These are phyloP conservation scores for Troides helena DNA, from an alignment of 2,888 invertebrate genomes.

Conservation along the genomic window DNA sequence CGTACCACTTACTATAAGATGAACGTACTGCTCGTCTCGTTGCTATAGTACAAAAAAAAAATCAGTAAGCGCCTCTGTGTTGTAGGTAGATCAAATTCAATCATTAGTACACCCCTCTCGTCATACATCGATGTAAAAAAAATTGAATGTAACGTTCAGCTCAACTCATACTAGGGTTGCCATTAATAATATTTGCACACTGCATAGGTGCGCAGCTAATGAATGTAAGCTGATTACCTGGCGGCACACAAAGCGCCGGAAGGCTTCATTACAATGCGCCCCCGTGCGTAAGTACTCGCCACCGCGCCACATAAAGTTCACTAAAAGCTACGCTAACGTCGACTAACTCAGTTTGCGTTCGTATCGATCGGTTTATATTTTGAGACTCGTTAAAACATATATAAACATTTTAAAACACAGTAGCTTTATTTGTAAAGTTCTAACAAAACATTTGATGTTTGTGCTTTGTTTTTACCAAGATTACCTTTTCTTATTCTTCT, in stretches of 20 bases:
- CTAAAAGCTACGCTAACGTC: constrained; percentile 33
- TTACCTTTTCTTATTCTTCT: too few species aligned
- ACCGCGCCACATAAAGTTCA: constrained; percentile 18
- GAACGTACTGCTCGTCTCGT: too few species aligned
- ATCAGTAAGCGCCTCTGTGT: too few species aligned
- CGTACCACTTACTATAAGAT: too few species aligned
- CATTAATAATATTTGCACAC: neutral
- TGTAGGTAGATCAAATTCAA: neutral
- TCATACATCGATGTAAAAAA: neutral
- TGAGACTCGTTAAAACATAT: neutral
- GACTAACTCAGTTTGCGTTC: constrained; percentile 33
- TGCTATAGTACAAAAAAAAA: too few species aligned
- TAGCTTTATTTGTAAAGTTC: too few species aligned
- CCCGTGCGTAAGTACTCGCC: neutral
- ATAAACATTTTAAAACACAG: too few species aligned
- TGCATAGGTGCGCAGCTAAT: constrained; percentile 9
- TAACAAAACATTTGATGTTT: too few species aligned
- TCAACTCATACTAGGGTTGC: neutral
- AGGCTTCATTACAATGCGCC: constrained; percentile 26
- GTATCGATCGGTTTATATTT: constrained; percentile 18
- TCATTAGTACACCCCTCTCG: neutral
- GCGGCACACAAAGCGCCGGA: constrained; percentile 25
- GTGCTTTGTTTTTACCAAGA: too few species aligned
- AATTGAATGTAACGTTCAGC: neutral
- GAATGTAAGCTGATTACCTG: constrained; percentile 19